Evolutionary conservation across 2,888 invertebrate species (phyloP).

Genomic region (Lasioglossum morio): DNA sequence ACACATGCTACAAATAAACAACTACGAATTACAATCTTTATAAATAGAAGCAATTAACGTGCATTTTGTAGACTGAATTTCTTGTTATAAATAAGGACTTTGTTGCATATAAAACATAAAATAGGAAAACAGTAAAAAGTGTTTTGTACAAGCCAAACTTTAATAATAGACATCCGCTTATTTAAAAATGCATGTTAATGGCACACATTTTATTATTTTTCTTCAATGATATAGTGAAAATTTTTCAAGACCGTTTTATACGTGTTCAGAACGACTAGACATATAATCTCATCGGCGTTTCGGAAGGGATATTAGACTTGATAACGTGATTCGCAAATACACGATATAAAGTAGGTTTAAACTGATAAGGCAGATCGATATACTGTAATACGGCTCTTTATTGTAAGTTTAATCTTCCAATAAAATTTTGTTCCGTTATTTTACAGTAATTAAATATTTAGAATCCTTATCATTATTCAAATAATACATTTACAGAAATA

Average conservation of each 20-base stretch:
- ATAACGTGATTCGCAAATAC: not conserved
- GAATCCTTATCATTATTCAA: not conserved
- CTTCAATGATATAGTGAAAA: slow-evolving; percentile 21
- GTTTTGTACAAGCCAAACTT: slow-evolving; percentile 19
- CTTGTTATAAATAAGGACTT: not conserved
- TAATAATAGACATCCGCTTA: slow-evolving; percentile 7
- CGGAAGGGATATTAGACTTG: not conserved
- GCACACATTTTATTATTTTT: slow-evolving; percentile 17
- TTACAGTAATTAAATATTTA: not conserved
- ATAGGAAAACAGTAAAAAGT: not conserved
- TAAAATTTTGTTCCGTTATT: not conserved
- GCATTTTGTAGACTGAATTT: slow-evolving; percentile 12
- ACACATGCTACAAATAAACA: slow-evolving; percentile 19
- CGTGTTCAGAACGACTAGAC: not conserved
- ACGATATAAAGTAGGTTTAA: not conserved
- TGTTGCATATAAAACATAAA: slow-evolving; percentile 10
- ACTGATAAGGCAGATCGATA: not conserved
- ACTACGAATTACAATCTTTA: not conserved
- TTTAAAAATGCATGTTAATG: slow-evolving; percentile 34
- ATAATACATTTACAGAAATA: not conserved
- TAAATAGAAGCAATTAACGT: slow-evolving; percentile 29
- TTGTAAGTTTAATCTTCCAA: slow-evolving; percentile 1
- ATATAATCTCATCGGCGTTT: not conserved
- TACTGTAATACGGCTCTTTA: not conserved
- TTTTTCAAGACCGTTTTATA: slow-evolving; percentile 23